phyloP scores from a whole-genome alignment of 2,797 vertebrate genomes.

The Muraenolepis orangiensis region DNA sequence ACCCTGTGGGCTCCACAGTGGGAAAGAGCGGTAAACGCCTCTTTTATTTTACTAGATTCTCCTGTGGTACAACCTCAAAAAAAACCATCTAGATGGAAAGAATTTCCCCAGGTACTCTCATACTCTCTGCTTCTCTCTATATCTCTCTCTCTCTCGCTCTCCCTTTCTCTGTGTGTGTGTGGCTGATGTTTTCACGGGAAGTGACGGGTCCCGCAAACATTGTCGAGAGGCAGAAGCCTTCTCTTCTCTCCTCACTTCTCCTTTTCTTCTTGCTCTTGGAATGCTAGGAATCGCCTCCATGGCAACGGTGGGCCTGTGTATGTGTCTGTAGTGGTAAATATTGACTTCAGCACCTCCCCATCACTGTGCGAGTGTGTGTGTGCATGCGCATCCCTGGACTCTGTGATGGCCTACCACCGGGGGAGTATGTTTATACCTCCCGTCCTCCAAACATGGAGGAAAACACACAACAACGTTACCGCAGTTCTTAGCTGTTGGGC shows the following conservation, averaged over 20 bases:
- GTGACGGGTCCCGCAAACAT: conserved; percentile 39
- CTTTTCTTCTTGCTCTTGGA: conserved; percentile 52
- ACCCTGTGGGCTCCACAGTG: conserved; percentile 35
- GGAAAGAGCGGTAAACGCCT: conserved; percentile 33
- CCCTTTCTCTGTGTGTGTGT: not conserved
- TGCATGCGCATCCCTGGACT: conserved; percentile 35
- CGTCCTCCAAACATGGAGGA: conserved; percentile 36
- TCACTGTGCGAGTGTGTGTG: not conserved
- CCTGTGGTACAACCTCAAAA: not conserved
- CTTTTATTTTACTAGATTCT: conserved; percentile 31
- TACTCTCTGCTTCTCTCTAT: not conserved
- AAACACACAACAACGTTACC: no score
- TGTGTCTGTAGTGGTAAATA: conserved; percentile 69
- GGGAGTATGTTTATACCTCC: conserved; percentile 55
- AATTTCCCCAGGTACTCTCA: conserved; percentile 31
- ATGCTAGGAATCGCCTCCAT: conserved; percentile 69
- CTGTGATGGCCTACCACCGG: conserved; percentile 39
- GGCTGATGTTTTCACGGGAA: conserved; percentile 32
- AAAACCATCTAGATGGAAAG: conserved; percentile 30
- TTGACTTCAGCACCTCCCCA: conserved; percentile 67
- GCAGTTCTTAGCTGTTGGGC: not conserved
- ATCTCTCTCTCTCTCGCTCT: not conserved
- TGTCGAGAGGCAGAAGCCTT: conserved; percentile 32
- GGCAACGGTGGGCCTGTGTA: conserved; percentile 52
- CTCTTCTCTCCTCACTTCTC: conserved; percentile 24